Evolutionary conservation across 2,797 vertebrate species (phyloP).

Genomic region (Scolopax rusticola): DNA sequence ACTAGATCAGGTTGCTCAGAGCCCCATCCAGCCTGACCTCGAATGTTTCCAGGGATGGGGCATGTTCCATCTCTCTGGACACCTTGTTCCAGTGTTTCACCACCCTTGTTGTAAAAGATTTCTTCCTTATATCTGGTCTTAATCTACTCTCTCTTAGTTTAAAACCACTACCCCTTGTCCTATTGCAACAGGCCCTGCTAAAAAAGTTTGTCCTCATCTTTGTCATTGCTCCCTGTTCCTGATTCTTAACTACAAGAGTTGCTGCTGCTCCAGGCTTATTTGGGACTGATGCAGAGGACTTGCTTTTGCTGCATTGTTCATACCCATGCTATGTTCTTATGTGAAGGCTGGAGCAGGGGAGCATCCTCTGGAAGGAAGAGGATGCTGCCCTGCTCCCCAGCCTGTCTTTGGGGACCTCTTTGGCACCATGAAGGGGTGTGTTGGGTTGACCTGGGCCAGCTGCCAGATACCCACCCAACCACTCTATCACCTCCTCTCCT

Average conservation of each 20-base stretch:
- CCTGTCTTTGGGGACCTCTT: not conserved
- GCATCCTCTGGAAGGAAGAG: not conserved
- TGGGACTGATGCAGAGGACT: not conserved
- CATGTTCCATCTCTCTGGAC: not conserved
- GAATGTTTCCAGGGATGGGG: not conserved
- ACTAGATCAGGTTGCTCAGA: not conserved
- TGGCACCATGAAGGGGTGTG: not conserved
- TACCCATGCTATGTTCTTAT: not conserved
- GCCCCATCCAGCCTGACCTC: not conserved
- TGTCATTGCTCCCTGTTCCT: not conserved
- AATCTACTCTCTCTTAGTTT: not conserved
- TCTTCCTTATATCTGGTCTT: not conserved
- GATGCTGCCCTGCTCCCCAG: not conserved
- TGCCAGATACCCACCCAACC: not conserved
- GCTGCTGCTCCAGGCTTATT: not conserved
- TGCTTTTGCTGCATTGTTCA: not conserved
- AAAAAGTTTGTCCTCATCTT: not conserved
- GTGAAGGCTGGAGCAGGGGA: not conserved
- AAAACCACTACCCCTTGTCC: not conserved
- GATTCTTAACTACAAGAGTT: not conserved
- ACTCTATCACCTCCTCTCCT: not conserved
- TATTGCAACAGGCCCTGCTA: not conserved
- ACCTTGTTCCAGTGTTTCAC: not conserved
- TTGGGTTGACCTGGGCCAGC: not conserved
- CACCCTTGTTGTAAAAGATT: not conserved